Evolutionary conservation across 1,140 invertebrate species (phyloP).

Genomic region (Neoseiulus cucumeris): DNA sequence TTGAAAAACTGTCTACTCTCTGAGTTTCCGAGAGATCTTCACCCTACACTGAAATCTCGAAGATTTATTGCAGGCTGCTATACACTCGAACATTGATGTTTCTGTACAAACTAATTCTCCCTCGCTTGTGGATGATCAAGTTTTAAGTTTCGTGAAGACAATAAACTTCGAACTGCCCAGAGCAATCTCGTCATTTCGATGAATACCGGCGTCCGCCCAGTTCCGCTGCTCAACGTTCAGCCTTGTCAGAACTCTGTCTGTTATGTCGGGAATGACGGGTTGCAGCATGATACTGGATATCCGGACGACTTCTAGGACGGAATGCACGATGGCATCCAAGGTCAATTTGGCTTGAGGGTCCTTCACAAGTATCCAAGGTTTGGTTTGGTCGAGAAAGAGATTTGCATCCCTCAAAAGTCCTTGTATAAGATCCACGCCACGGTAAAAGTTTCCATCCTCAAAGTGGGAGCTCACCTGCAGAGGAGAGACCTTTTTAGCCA

Average conservation of each 20-base stretch:
- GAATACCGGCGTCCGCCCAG: background rate
- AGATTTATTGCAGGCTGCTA: too few species aligned
- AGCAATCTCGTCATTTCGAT: background rate
- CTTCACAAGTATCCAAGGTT: conserved; percentile 69
- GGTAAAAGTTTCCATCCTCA: conserved; percentile 56
- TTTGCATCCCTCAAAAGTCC: conserved; percentile 51
- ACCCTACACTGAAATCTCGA: too few species aligned
- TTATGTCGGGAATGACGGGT: conserved; percentile 59
- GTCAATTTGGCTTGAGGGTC: conserved; percentile 14
- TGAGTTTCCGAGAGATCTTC: too few species aligned
- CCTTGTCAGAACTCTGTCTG: conserved; percentile 34
- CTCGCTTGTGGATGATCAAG: too few species aligned
- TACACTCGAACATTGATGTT: too few species aligned
- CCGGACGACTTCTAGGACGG: conserved; percentile 61
- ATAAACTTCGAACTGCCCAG: too few species aligned
- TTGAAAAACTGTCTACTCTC: too few species aligned
- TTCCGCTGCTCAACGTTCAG: conserved; percentile 22
- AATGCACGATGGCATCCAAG: conserved; percentile 49
- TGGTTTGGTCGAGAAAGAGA: conserved; percentile 56
- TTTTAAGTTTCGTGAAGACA: too few species aligned
- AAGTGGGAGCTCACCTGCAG: conserved; percentile 34
- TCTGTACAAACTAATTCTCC: too few species aligned
- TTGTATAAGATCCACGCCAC: conserved; percentile 56
- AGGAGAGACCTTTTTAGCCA: too few species aligned
- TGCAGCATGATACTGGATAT: conserved; percentile 52